Evolutionary conservation across 2,797 vertebrate species (phyloP).

Genomic region (Tenualosa thibaudeaui): DNA sequence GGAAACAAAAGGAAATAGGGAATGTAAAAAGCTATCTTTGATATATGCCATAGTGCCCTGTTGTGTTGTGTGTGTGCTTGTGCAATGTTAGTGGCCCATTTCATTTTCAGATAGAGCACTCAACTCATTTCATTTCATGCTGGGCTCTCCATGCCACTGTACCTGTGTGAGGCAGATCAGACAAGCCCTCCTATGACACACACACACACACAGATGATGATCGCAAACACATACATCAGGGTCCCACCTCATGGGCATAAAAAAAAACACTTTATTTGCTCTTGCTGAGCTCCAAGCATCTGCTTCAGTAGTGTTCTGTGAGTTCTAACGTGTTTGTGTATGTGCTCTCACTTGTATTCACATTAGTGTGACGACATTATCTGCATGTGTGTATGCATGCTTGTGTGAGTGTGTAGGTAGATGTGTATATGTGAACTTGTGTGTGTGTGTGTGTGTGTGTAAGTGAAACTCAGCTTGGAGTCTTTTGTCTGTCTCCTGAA

Average conservation of each 20-base stretch:
- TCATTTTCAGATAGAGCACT: constrained; percentile 37
- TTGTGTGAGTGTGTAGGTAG: background rate
- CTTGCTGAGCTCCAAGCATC: background rate
- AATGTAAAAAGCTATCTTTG: background rate
- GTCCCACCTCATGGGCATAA: constrained; percentile 31
- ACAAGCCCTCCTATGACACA: constrained; percentile 42
- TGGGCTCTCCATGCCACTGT: constrained; percentile 53
- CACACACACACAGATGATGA: constrained; percentile 43
- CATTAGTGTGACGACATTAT: background rate
- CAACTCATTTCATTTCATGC: constrained; percentile 51
- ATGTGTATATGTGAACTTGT: background rate
- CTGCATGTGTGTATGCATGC: background rate
- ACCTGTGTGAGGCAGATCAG: constrained; percentile 53
- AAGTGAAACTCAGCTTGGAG: background rate
- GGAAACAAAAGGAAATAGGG: background rate
- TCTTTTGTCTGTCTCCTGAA: background rate
- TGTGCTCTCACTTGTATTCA: background rate
- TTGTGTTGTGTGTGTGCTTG: background rate
- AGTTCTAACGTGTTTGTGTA: constrained; percentile 34
- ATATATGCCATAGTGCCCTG: background rate
- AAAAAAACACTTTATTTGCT: background rate
- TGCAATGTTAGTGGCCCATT: constrained; percentile 25
- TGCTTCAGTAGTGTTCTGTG: background rate
- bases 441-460: background rate
- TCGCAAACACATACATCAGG: constrained; percentile 60